A percentile compares a stretch with the other conserved stretches of the same genome.
Evolutionary conservation across 2,113 vertebrate species (phyloP).

Genomic region (Sylvietta virens): DNA sequence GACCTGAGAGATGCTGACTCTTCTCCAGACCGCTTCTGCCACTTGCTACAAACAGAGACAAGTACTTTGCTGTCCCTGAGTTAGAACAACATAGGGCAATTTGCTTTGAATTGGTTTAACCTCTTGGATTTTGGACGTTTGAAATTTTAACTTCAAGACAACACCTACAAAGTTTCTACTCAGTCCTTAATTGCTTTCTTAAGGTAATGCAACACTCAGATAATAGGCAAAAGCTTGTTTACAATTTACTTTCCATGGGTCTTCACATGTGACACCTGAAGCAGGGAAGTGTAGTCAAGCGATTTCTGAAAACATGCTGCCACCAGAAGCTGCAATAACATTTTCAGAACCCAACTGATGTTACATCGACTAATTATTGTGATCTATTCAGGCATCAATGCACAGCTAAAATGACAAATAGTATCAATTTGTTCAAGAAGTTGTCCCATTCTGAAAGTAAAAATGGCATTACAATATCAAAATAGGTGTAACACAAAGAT

Average conservation of each 20-base stretch:
- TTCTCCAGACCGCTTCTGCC: neutral
- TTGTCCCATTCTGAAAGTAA: neutral
- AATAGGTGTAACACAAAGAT: neutral
- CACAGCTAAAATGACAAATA: neutral
- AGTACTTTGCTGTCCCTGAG: neutral
- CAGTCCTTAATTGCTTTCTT: neutral
- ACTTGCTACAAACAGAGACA: no score
- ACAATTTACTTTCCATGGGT: neutral
- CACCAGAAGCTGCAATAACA: neutral
- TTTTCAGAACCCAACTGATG: neutral
- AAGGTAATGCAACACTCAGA: neutral
- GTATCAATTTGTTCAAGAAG: neutral
- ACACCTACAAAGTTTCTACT: neutral
- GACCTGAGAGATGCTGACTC: neutral
- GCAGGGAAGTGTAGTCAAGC: fast-evolving
- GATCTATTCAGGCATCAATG: neutral
- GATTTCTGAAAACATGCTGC: neutral
- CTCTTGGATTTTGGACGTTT: neutral
- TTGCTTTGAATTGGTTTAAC: neutral
- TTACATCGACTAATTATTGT: neutral
- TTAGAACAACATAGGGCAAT: neutral
- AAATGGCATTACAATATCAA: neutral
- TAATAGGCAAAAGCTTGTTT: neutral
- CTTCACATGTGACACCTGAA: neutral
- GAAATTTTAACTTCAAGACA: neutral